Base-by-base conservation (phyloP, 2,113 vertebrate genomes). In the Xiphorhynchus elegans region DNA sequence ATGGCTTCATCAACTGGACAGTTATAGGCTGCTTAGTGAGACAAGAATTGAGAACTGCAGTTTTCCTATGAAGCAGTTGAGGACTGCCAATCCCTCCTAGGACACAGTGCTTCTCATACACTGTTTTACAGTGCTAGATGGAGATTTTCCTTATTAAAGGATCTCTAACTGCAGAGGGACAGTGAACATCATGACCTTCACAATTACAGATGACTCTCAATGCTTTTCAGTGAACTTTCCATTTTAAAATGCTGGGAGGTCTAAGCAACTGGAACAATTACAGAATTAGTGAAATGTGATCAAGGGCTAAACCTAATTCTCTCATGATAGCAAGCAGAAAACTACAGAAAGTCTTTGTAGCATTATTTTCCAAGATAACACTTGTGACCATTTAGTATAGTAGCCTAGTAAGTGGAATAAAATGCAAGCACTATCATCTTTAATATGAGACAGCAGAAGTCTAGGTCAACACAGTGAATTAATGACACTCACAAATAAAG, bases 401-500 rank as follows among this genome's bases (percentile, higher is more conserved):
- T 87, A 89, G n/a, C 67, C 82, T 83, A 95, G 20, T 79, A 92
- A 95, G 63, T 31, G 13, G 40, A 80, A 88, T 74, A 96, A 97
- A 91, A 93, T 76, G 47, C 40, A 93, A 94, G 21, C 24, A 78
- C 53, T 79, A 79, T 88, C 84, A 84, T 92, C 79, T 95, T 96
- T 83, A 96, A 91, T 35, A 81, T 49, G 55, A 96, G 81, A 96
- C 85, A 95, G 75, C 9, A 96, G 89, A 97, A 49, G 42, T 90
- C 74, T 93, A 97, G 63, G 77, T 97, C 94, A 92, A 92, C 81
- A 95, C 77, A 87, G 79, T 59, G 63, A 84, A 72, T 69, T 70
- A 87, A 80, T 56, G 83, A 95, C 56, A 81, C 47, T 76, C 64
- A 97, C 74, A 90, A 87, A 84, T 85, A 89, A 83, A 94, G 82